Evolutionary conservation across 2,888 invertebrate species (phyloP).

Genomic region (Lepidochitona cinerea): DNA sequence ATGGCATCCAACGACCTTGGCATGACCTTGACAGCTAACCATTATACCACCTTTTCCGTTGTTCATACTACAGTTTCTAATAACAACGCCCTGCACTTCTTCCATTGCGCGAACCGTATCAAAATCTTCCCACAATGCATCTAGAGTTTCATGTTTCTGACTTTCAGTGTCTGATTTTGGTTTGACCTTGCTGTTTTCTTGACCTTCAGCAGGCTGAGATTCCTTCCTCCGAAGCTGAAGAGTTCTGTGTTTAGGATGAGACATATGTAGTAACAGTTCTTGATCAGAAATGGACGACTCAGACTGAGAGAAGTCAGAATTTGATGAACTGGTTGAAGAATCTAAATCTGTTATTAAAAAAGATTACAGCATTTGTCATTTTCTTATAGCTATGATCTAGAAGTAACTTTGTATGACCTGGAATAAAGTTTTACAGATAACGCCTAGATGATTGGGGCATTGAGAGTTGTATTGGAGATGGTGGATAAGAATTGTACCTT

Average conservation of each 20-base stretch:
- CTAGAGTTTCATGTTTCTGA: not conserved
- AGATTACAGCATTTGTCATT: no score
- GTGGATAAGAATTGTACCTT: no score
- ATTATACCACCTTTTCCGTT: slow-evolving; percentile 59
- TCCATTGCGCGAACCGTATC: not conserved
- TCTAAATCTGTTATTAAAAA: not conserved
- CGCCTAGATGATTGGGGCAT: no score
- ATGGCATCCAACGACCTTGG: slow-evolving; percentile 54
- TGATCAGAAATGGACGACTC: not conserved
- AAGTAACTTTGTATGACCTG: no score
- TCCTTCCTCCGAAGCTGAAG: not conserved
- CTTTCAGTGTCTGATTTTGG: not conserved
- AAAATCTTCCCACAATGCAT: not conserved
- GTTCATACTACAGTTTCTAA: slow-evolving; percentile 56
- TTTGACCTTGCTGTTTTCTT: not conserved
- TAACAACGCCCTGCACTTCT: slow-evolving; percentile 42
- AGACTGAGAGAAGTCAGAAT: not conserved
- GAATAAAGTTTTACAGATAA: no score
- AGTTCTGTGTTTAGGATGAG: not conserved
- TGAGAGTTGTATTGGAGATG: no score
- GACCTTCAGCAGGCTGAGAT: not conserved
- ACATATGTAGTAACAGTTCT: not conserved
- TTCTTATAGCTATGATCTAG: no score
- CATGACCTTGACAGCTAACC: slow-evolving; percentile 57
- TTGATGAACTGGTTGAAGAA: not conserved